These are phyloP conservation scores for Myrmecophaga tridactyla DNA, from an alignment of 2,113 vertebrate species.

Conservation along the genomic window DNA sequence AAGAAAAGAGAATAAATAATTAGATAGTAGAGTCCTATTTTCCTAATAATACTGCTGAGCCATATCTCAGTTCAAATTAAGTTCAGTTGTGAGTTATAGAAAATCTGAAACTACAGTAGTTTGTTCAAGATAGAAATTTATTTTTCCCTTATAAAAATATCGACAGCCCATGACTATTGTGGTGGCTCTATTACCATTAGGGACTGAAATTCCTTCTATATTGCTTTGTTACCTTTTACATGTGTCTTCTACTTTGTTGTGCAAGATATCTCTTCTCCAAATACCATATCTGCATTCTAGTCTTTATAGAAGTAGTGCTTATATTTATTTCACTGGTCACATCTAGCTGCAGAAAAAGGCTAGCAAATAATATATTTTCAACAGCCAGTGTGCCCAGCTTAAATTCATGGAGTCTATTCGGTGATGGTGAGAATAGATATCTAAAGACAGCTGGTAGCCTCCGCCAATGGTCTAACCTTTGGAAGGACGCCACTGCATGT, in stretches of 20 bases:
- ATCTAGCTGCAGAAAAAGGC: not conserved
- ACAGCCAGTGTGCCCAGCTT: not conserved
- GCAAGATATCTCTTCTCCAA: not conserved
- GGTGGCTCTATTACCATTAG: not conserved
- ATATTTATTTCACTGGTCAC: not conserved
- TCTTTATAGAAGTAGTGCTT: not conserved
- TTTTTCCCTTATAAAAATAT: not conserved
- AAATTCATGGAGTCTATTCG: not conserved
- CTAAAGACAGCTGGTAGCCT: not conserved
- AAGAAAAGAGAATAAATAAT: not conserved
- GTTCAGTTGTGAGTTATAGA: not conserved
- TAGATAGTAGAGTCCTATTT: constrained; percentile 11
- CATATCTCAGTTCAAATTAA: constrained; percentile 43
- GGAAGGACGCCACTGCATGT: not conserved
- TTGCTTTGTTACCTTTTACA: not conserved
- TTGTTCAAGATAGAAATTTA: not conserved
- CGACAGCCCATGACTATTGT: not conserved
- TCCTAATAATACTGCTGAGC: not conserved
- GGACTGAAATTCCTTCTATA: not conserved
- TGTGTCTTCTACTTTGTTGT: not conserved
- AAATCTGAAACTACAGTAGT: not conserved
- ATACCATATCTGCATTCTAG: not conserved
- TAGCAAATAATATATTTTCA: not conserved
- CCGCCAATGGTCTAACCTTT: not conserved
- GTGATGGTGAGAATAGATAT: not conserved